These are phyloP conservation scores for Rallus limicola DNA, from an alignment of 2,113 vertebrate species.

Conservation along the genomic window DNA sequence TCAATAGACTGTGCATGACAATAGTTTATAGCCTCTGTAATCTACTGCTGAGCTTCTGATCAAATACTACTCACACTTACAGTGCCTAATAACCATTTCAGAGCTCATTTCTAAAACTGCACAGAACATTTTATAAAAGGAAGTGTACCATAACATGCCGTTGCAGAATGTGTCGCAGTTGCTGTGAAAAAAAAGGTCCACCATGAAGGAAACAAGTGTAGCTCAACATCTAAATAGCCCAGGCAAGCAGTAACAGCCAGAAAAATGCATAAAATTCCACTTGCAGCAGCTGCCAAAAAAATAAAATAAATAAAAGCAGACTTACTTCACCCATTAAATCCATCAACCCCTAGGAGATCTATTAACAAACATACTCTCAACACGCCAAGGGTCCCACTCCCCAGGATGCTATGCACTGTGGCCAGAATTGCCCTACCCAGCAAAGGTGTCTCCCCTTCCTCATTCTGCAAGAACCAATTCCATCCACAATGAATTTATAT, in stretches of 20 bases:
- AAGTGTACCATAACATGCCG: neutral
- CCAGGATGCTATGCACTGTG: neutral
- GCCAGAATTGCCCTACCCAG: neutral
- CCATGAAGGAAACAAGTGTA: conserved; percentile 4
- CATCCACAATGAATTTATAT: neutral
- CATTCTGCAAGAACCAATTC: neutral
- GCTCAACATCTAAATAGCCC: conserved; percentile 29
- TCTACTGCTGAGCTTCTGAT: neutral
- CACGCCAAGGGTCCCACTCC: conserved; percentile 43
- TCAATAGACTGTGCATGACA: neutral
- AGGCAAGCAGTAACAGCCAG: conserved; percentile 59
- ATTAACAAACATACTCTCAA: neutral
- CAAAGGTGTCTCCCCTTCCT: neutral
- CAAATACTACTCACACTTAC: neutral
- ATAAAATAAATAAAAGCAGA: conserved; percentile 51
- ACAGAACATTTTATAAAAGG: neutral
- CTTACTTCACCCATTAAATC: conserved; percentile 60
- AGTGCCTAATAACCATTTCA: neutral
- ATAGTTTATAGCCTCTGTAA: neutral
- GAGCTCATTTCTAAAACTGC: neutral
- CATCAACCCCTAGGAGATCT: conserved; percentile 18
- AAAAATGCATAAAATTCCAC: conserved; percentile 64
- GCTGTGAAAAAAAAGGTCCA: neutral
- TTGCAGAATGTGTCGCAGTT: neutral
- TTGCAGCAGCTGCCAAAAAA: conserved; percentile 54